Evolutionary conservation across 2,797 vertebrate species (phyloP).

Genomic region (Arrhamphus sclerolepis): DNA sequence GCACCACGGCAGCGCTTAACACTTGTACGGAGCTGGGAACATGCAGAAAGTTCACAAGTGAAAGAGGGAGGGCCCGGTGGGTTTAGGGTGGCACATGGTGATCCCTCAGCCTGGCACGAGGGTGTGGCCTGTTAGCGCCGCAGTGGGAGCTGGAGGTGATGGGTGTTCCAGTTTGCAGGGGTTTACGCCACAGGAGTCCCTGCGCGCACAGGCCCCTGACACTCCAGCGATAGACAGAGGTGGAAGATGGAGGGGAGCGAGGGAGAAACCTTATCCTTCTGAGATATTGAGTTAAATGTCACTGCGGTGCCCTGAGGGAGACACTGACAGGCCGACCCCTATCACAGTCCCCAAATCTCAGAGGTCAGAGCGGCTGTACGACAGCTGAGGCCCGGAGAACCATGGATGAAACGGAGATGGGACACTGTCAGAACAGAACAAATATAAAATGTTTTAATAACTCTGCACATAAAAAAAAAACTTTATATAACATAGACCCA

Average conservation of each 20-base stretch:
- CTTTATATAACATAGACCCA: neutral
- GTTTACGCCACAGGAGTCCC: constrained; percentile 47
- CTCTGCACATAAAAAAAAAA: constrained; percentile 17
- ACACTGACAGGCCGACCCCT: constrained; percentile 80
- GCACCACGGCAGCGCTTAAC: constrained; percentile 60
- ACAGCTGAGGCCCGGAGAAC: constrained; percentile 73
- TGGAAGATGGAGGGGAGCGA: constrained; percentile 59
- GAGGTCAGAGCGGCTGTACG: constrained; percentile 70
- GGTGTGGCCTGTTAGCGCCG: constrained; percentile 54
- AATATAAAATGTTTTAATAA: constrained; percentile 34
- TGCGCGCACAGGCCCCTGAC: constrained; percentile 40
- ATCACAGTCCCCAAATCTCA: constrained; percentile 74
- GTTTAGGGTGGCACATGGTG: constrained; percentile 58
- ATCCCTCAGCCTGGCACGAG: constrained; percentile 58
- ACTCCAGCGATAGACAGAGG: constrained; percentile 54
- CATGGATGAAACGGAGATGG: constrained; percentile 49
- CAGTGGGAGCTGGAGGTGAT: constrained; percentile 30
- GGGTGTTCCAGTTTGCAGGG: constrained; percentile 56
- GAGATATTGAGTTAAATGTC: constrained; percentile 87
- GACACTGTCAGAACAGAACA: constrained; percentile 27
- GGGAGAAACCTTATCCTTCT: constrained; percentile 78
- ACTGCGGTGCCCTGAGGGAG: constrained; percentile 73
- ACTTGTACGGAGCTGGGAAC: constrained; percentile 65
- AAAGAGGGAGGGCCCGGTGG: constrained; percentile 14
- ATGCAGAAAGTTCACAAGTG: constrained; percentile 54